Evolutionary conservation across 2,113 vertebrate genomes (phyloP), one percentile per base, ranked within the genome.

Genomic region (Esox niger): DNA sequence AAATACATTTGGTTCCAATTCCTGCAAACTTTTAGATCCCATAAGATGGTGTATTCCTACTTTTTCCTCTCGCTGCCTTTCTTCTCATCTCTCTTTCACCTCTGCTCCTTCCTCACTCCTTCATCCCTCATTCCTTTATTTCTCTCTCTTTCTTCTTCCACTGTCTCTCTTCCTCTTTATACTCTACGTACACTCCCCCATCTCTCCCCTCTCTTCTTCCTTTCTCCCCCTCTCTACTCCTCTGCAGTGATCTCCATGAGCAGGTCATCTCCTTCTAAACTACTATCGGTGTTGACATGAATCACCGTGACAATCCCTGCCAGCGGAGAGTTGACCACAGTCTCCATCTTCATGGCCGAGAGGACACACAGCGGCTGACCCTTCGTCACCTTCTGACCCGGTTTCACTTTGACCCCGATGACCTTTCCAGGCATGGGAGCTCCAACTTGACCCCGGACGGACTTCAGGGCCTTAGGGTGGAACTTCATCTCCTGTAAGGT

Each of bases 291-390:
- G 5, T 86, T 86, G n/a, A 94, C 91, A 0, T 96, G 90, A 47
- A 97, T 87, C 7, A 78, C 79, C 77, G 6, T 23, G 47, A 97
- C 29, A 0, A 90, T 95, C 13, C 95, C 95, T 0, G 89, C 75
- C 73, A 94, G 0, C 0, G 95, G 95, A 0, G 94, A 94, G 76
- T 95, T 97, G 74, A 97, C 95, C 84, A 97, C 93, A 0, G 88
- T 97, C 88, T 97, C 95, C 95, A 97, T 97, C 90, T 97, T 97
- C 95, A 97, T 97, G 77, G 95, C 95, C 0, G 94, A 96, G 62
- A 97, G 92, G 68, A 97, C 94, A 27, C 95, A 97, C 15, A 97
- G 91, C 0, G 94, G 93, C 73, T 95, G 92, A 5, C 95, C 95
- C 77, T 96, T 96, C 80, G 90, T 86, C 68, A 97, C 91, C 76